phyloP scores from a whole-genome alignment of 2,797 vertebrate species.

The Amazona ochrocephala region DNA sequence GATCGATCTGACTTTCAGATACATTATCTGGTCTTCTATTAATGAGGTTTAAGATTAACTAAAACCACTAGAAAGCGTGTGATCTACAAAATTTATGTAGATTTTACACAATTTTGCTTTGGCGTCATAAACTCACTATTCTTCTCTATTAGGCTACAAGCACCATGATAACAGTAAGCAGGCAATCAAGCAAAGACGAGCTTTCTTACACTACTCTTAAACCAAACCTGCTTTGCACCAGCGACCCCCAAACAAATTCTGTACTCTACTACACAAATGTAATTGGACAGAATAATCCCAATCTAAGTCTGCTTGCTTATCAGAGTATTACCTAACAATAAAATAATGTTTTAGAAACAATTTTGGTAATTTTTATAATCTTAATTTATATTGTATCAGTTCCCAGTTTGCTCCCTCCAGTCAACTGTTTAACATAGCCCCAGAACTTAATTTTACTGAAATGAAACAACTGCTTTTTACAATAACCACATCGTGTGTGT shows the following conservation, averaged over 20 bases:
- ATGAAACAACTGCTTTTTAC: neutral
- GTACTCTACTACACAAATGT: neutral
- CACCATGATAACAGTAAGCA: neutral
- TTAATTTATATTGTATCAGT: neutral
- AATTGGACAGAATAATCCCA: neutral
- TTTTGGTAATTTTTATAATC: neutral
- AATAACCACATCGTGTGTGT: accelerated
- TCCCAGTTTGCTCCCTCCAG: neutral
- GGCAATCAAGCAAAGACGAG: neutral
- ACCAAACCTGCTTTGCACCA: neutral
- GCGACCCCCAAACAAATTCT: neutral
- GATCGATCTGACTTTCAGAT: neutral
- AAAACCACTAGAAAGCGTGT: neutral
- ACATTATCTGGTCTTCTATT: neutral
- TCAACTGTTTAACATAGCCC: neutral
- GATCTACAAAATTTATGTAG: neutral
- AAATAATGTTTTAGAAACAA: neutral
- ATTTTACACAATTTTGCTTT: neutral
- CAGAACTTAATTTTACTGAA: neutral
- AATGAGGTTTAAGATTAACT: neutral
- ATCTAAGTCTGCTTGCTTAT: neutral
- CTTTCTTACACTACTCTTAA: neutral
- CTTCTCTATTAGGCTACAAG: neutral
- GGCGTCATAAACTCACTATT: neutral
- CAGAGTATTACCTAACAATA: neutral